Base-by-base conservation (phyloP, 2,888 invertebrate genomes). In the Stegana nigrithorax region DNA sequence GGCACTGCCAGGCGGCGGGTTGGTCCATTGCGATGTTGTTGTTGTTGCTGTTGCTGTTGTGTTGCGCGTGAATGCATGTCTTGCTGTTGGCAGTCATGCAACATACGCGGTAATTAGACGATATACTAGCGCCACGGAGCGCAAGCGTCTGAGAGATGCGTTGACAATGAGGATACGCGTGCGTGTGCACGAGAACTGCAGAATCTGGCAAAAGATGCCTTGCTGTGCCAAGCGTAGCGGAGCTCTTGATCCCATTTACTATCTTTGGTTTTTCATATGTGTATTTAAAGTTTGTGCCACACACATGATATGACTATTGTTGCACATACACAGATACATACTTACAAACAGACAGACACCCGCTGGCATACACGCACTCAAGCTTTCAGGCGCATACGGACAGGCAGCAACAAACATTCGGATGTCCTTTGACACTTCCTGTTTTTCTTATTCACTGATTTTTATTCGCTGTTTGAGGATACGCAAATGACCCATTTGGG, bases 401-500 rank as follows among this genome's bases (percentile, higher is more conserved):
- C 39, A 60, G 66, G 55, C 21, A 36, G 21, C 26, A 64, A 75
- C 79, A 78, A 78, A 73, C 76, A 74, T 73, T 70, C 77, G 77
- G 75, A 80, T 80, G 78, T 80, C 82, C 81, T 81, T 80, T 79
- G 81, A 81, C 81, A 82, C 73, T 73, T 77, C 78, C 78, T 78
- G 80, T 80, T 82, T 79, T 79, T 80, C 80, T 80, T 82, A 81
- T 82, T 83, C 84, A 83, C 81, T 84, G 84, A 84, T 84, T 84
- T 84, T 83, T 83, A 83, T 83, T 79, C 81, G 82, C 80, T 83
- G 81, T 83, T 84, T 83, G 83, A 82, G 83, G 81, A 83, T 79
- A 83, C 84, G 84, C 84, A 84, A 85, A 84, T 84, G 83, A 83
- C 84, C 85, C 84, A 84, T 84, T 85, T 84, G 85, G 84, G 84